Conservation (phyloP, 2,113 vertebrate genomes). For the Kobus ellipsiprymnus region DNA sequence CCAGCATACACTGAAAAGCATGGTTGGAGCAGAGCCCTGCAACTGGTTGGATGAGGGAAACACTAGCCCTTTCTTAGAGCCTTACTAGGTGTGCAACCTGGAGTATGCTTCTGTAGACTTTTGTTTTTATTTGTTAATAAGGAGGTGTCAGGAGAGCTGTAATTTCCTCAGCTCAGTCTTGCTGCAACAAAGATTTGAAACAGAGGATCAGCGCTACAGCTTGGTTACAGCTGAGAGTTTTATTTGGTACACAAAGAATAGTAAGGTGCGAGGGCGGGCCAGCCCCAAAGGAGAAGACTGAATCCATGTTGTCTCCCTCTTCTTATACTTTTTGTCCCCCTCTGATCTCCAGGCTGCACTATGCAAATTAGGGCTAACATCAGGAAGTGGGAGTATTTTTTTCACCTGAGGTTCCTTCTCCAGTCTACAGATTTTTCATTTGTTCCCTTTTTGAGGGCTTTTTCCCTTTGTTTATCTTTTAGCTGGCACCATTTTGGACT, state of each 20-base stretch:
- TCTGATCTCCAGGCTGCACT: not conserved
- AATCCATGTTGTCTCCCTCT: not conserved
- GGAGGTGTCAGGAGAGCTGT: not conserved
- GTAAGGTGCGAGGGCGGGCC: not conserved
- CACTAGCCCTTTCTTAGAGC: not conserved
- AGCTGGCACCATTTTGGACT: not conserved
- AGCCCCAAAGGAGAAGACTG: not conserved
- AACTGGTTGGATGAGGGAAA: not conserved
- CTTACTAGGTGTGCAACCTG: not conserved
- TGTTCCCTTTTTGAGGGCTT: not conserved
- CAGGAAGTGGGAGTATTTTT: not conserved
- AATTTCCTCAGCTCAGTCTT: not conserved
- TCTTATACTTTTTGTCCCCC: not conserved
- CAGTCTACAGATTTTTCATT: not conserved
- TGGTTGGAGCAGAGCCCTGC: not conserved
- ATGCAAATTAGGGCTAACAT: not conserved
- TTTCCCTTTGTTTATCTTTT: not conserved
- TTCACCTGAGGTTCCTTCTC: not conserved
- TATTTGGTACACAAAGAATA: not conserved
- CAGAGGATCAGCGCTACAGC: not conserved
- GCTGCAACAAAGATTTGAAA: not conserved
- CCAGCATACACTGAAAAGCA: not conserved
- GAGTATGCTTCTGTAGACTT: not conserved
- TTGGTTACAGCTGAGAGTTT: not conserved
- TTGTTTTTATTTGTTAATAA: not conserved